Evolutionary conservation across 2,113 vertebrate species (phyloP), one percentile per base, ranked within the genome.

Genomic region (Leptobrachium leishanense): DNA sequence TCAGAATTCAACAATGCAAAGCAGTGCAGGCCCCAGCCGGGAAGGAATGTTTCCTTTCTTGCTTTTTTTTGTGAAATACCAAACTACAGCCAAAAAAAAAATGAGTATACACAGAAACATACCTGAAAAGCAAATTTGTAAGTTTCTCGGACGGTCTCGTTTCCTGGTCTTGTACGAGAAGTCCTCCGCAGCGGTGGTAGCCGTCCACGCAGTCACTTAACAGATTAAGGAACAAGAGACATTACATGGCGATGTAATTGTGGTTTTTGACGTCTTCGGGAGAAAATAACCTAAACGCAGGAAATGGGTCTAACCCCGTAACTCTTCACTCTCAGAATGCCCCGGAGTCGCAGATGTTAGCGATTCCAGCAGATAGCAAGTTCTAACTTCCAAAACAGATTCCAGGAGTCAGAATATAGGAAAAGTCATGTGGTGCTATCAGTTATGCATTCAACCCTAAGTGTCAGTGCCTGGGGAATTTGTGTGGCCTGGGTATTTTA

Each of bases 261-360:
- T 88, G 83, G 85, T 40, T 31, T 78, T 69, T 63, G 86, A 82
- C 81, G 79, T 85, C 87, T 86, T 82, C 59, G 50, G 83, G 83
- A 79, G 76, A 83, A 87, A 86, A 85, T 79, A 84, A 77, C 74
- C 82, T 87, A 85, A 87, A 89, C 68, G 85, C 91, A 94, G 93
- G 94, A 95, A 95, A 93, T 91, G 86, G 92, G 84, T 84, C 82
- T 85, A 67, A 87, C 84, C 79, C 83, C 75, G 86, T 90, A 82
- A 83, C 84, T 83, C 81, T 87, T 89, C 87, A 83, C 85, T 83
- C 84, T 88, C 83, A 59, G 84, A 62, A 85, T 85, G 83, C 85
- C 85, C 89, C 1, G 73, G 74, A 92, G 82, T 87, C 93, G 92
- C 94, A 95, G 92, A 95, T 95, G 93, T 94, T 93, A 87, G 85